These are phyloP conservation scores for Ammodramus savannarum DNA, from an alignment of 2,113 vertebrate genomes.

Conservation along the genomic window DNA sequence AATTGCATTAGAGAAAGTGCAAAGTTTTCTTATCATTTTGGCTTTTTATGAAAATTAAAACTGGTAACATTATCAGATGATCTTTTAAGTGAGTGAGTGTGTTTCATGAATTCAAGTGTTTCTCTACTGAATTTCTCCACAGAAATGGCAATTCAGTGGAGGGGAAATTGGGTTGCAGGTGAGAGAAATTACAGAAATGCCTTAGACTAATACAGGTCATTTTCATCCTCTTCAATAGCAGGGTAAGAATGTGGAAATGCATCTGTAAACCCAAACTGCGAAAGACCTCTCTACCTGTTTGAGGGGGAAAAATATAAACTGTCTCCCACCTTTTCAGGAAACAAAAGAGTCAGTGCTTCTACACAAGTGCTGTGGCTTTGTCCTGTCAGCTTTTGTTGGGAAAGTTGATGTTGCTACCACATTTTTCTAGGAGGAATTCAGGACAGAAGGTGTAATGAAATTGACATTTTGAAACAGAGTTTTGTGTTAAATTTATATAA, in stretches of 20 bases:
- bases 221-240: neutral
- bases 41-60: neutral
- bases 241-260: neutral
- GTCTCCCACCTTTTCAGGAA: neutral
- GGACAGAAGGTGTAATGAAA: neutral
- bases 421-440: neutral
- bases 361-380: neutral
- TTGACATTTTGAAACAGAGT: neutral
- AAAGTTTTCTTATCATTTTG: neutral
- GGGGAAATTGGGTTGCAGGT: neutral
- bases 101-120: neutral
- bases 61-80: neutral
- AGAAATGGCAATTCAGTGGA: neutral
- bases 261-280: neutral
- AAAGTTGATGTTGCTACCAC: neutral
- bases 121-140: neutral
- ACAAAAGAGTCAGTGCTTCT: neutral
- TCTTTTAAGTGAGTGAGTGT: neutral
- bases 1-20: neutral
- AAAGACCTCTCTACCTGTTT: neutral
- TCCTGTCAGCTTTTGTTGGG: neutral
- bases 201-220: neutral
- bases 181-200: neutral
- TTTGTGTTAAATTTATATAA: neutral
- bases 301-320: neutral